phyloP scores from a whole-genome alignment of 2,888 invertebrate genomes.

The Aspidapion aeneum region DNA sequence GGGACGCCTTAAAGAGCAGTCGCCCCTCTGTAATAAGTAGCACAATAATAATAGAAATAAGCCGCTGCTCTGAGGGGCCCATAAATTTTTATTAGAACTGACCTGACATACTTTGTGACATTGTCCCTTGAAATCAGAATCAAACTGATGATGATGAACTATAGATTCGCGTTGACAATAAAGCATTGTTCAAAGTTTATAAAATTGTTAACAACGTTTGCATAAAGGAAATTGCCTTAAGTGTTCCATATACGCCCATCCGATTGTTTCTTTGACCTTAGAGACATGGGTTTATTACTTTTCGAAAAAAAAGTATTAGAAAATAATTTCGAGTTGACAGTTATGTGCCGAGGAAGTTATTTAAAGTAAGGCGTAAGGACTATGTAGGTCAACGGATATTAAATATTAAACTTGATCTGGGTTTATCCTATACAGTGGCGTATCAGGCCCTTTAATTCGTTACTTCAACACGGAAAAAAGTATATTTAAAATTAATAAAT shows the following conservation, averaged over 20 bases:
- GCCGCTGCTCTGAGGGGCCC: too few species aligned
- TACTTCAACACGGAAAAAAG: conserved; percentile 10
- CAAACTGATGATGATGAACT: neutral
- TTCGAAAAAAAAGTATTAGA: neutral
- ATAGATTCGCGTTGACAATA: neutral
- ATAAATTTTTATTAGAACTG: too few species aligned
- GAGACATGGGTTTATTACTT: conserved; percentile 1
- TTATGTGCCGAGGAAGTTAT: neutral
- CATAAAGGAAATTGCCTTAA: neutral
- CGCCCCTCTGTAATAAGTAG: too few species aligned
- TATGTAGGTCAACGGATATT: neutral
- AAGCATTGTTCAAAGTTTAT: neutral
- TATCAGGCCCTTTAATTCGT: too few species aligned
- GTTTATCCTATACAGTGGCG: too few species aligned
- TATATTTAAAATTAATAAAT: too few species aligned
- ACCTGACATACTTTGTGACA: neutral
- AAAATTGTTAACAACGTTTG: neutral
- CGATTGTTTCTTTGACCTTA: conserved; percentile 21
- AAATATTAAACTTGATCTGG: neutral
- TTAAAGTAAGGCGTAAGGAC: neutral
- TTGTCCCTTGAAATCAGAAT: neutral
- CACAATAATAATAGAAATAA: too few species aligned
- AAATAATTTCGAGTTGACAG: neutral
- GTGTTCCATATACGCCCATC: conserved; percentile 19
- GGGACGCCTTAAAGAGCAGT: too few species aligned